phyloP scores from a whole-genome alignment of 2,888 invertebrate species.

The Lordiphosa fenestrarum region DNA sequence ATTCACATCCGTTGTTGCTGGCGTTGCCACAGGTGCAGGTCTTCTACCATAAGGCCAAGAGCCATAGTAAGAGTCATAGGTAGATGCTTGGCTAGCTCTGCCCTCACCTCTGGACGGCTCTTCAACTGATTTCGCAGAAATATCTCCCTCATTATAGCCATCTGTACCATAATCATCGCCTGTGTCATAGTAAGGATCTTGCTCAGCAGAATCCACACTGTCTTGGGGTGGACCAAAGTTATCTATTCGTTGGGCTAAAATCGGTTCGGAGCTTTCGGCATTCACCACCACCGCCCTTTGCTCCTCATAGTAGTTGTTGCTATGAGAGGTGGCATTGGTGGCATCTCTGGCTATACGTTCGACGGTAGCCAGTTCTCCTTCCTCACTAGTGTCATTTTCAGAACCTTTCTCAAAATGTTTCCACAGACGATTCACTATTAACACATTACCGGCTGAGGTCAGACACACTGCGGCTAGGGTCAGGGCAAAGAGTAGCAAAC shows the following conservation, averaged over 20 bases:
- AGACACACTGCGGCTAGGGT: conserved; percentile 42
- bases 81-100: conserved; percentile 37
- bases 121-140: conserved; percentile 3
- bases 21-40: conserved; percentile 24
- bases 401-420: conserved; percentile 23
- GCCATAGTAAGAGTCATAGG: conserved; percentile 48
- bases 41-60: conserved; percentile 39
- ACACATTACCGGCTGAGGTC: conserved; percentile 21
- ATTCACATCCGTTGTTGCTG: conserved; percentile 20
- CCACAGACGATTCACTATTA: conserved; percentile 54
- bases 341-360: conserved; percentile 50
- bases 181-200: conserved; percentile 45
- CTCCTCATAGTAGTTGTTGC: conserved; percentile 56
- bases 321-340: conserved; percentile 31
- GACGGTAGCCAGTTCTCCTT: conserved; percentile 44
- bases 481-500: conserved; percentile 42
- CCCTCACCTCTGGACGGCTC: conserved; percentile 29
- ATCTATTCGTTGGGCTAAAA: conserved; percentile 36
- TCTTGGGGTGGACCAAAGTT: conserved; percentile 36
- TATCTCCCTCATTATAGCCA: conserved; percentile 12
- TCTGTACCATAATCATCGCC: conserved; percentile 44
- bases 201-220: conserved; percentile 42
- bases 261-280: conserved; percentile 38
- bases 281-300: conserved; percentile 60
- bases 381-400: conserved; percentile 25